phyloP scores from a whole-genome alignment of 2,797 vertebrate genomes.

The Simalia tracyae region DNA sequence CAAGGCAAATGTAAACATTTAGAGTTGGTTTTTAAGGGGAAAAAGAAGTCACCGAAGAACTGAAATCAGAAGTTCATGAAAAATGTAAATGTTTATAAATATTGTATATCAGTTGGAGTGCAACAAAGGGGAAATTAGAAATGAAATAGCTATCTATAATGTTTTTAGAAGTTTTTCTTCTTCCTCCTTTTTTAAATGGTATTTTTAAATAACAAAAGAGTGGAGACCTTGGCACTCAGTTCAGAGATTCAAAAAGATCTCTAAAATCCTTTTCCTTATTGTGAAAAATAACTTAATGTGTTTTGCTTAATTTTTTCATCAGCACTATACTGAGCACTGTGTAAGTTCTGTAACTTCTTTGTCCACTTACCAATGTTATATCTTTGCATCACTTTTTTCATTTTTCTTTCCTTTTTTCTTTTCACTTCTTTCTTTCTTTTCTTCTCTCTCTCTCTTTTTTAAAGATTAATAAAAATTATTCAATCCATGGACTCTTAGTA shows the following conservation, averaged over 20 bases:
- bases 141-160: neutral
- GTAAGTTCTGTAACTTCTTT: neutral
- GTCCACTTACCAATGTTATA: neutral
- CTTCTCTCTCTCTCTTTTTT: neutral
- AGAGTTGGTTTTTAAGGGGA: neutral
- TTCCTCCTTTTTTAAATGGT: too few species aligned
- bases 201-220: too few species aligned
- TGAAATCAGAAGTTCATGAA: neutral
- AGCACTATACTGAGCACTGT: neutral
- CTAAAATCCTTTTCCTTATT: too few species aligned
- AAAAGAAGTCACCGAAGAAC: neutral
- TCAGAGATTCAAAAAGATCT: too few species aligned
- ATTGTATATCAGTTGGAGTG: neutral
- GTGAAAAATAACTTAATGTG: too few species aligned
- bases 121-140: neutral
- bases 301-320: neutral
- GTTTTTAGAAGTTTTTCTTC: neutral
- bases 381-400: neutral
- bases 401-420: neutral
- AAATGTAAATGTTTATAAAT: neutral
- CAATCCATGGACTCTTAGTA: neutral
- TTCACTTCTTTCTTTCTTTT: neutral
- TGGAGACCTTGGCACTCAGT: too few species aligned
- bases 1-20: neutral
- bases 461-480: neutral